A percentile compares a stretch with the other conserved stretches of the same genome.
Conservation (phyloP, 2,113 vertebrate species). For the Glareola pratincola region DNA sequence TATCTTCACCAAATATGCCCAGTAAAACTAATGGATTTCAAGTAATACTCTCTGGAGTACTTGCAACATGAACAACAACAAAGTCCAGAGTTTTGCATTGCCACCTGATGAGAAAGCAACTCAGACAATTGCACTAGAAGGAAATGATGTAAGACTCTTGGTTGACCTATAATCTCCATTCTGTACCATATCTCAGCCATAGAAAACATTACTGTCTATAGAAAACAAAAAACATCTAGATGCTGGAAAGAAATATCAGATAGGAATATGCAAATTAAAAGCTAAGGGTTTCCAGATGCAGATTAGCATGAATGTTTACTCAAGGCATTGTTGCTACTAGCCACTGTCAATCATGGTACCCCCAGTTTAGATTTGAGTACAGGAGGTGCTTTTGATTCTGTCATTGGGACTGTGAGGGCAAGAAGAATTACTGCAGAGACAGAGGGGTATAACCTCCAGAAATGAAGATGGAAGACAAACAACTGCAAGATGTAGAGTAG, state of each 20-base stretch:
- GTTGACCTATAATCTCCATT: background rate
- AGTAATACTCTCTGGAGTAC: background rate
- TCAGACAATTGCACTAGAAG: background rate
- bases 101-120: background rate
- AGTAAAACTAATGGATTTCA: background rate
- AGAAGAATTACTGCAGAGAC: background rate
- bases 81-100: background rate
- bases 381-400: background rate
- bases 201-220: background rate
- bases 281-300: background rate
- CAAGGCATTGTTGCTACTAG: background rate
- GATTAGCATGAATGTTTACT: background rate
- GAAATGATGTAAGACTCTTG: background rate
- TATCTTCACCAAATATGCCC: background rate
- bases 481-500: background rate
- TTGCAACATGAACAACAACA: accelerated
- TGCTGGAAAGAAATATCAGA: background rate
- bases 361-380: background rate
- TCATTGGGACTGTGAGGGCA: background rate
- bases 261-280: background rate
- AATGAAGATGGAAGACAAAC: background rate
- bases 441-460: background rate
- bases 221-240: background rate
- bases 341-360: background rate
- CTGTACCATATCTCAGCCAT: background rate